Conservation (phyloP, 2,888 invertebrate genomes). For the Megaustenia siamemsis region DNA sequence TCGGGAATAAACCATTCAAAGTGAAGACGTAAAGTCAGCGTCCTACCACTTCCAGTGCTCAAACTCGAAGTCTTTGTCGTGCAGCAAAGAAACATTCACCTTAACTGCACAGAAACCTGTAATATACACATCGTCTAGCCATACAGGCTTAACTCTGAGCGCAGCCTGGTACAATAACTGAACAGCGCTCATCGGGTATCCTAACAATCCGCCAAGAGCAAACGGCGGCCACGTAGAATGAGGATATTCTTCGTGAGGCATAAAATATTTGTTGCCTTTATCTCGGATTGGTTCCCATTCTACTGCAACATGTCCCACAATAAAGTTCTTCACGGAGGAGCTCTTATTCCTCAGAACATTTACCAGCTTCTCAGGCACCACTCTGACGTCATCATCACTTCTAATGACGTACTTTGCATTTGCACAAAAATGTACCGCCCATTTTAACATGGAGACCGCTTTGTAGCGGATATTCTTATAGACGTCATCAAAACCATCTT, state of each 20-base stretch:
- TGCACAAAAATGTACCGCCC: slow-evolving; percentile 73
- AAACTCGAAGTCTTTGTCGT: slow-evolving; percentile 32
- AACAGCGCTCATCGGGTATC: slow-evolving; percentile 33
- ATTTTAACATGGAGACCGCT: slow-evolving; percentile 72
- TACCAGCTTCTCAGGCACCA: slow-evolving; percentile 62
- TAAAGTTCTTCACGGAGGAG: slow-evolving; percentile 46
- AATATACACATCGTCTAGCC: slow-evolving; percentile 47
- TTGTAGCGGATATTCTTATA: slow-evolving; percentile 78
- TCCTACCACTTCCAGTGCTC: slow-evolving; percentile 34
- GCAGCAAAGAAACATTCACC: neutral
- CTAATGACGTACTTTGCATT: slow-evolving; percentile 75
- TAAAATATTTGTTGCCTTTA: slow-evolving; percentile 57
- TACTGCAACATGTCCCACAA: slow-evolving; percentile 64
- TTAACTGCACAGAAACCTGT: slow-evolving; percentile 37
- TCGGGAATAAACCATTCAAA: no score
- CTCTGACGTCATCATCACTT: slow-evolving; percentile 78
- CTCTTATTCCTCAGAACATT: neutral
- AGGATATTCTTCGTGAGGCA: slow-evolving; percentile 63
- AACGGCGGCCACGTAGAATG: slow-evolving; percentile 66
- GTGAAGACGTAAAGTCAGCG: no score
- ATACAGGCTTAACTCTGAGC: slow-evolving; percentile 5
- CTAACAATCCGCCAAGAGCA: slow-evolving; percentile 35
- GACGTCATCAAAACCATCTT: slow-evolving; percentile 74
- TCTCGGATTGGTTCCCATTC: slow-evolving; percentile 61
- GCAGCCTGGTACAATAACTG: slow-evolving; percentile 30